phyloP scores from a whole-genome alignment of 2,888 invertebrate genomes.

The Coleophora flavipennella region DNA sequence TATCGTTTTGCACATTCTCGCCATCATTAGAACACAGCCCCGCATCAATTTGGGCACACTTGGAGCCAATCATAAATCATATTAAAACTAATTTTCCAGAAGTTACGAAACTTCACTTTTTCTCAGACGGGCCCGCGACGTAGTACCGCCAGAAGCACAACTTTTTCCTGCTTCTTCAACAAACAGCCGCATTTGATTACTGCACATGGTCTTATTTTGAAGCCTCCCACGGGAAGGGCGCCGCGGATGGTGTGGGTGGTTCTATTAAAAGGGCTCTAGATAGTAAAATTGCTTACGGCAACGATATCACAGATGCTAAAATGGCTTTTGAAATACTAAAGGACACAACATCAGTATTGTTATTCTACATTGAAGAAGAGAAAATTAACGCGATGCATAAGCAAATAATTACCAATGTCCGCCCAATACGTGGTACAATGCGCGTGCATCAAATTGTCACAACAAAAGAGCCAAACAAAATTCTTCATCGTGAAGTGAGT shows the following conservation, averaged over 20 bases:
- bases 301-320: neutral
- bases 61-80: conserved; percentile 1
- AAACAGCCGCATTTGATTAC: neutral
- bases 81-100: conserved; percentile 4
- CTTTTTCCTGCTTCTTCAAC: conserved; percentile 5
- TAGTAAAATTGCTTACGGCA: neutral
- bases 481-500: too few relatives aligned
- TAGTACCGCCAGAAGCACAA: conserved; percentile 12
- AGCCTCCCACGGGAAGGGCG: conserved; percentile 9
- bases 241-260: conserved; percentile 12
- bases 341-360: too few relatives aligned
- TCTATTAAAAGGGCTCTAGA: neutral
- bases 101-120: conserved; percentile 8
- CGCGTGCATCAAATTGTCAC: too few relatives aligned
- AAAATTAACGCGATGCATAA: too few relatives aligned
- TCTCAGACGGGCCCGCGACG: conserved; percentile 9
- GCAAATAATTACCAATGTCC: too few relatives aligned
- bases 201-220: conserved; percentile 4
- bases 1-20: conserved; percentile 8
- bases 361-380: too few relatives aligned
- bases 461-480: too few relatives aligned
- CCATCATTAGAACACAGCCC: conserved; percentile 5
- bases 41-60: conserved; percentile 10
- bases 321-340: neutral
- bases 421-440: too few relatives aligned